Evolutionary conservation across 2,888 invertebrate species (phyloP).

Genomic region (Colostygia pectinataria): DNA sequence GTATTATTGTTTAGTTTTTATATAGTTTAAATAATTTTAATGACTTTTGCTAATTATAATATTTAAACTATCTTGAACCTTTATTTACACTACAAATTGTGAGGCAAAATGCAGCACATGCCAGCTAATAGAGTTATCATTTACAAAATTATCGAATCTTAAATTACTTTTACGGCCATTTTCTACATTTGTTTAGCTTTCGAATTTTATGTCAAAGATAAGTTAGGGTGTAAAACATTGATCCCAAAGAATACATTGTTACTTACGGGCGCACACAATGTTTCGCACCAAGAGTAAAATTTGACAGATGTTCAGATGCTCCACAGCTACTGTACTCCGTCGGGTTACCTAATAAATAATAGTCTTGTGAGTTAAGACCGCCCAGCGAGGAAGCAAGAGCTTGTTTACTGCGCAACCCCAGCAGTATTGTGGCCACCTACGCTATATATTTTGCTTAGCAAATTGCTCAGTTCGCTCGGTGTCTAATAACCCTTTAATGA

Average conservation of each 20-base stretch:
- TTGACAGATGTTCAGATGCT: constrained; percentile 59
- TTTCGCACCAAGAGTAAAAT: constrained; percentile 29
- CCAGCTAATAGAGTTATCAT: no score
- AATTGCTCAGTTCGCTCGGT: constrained; percentile 75
- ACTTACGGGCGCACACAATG: constrained; percentile 17
- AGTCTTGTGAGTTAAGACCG: constrained; percentile 77
- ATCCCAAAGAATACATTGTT: constrained; percentile 10
- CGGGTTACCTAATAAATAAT: constrained; percentile 77
- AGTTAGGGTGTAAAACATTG: constrained; percentile 6
- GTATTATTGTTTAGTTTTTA: no score
- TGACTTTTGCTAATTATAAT: no score
- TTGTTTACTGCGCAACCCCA: constrained; percentile 72
- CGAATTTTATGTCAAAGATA: not conserved
- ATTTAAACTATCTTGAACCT: no score
- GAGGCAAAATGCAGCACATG: no score
- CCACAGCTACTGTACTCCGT: constrained; percentile 59
- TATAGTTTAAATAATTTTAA: no score
- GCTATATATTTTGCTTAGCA: constrained; percentile 80
- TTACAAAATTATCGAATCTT: no score
- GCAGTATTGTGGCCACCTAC: constrained; percentile 76
- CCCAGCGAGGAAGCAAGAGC: constrained; percentile 74
- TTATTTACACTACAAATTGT: no score
- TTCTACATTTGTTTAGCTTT: no score
- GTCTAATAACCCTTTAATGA: constrained; percentile 81
- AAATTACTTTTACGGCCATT: no score